These are phyloP conservation scores for Lophotriccus pileatus DNA, from an alignment of 2,797 vertebrate species.

Conservation along the genomic window DNA sequence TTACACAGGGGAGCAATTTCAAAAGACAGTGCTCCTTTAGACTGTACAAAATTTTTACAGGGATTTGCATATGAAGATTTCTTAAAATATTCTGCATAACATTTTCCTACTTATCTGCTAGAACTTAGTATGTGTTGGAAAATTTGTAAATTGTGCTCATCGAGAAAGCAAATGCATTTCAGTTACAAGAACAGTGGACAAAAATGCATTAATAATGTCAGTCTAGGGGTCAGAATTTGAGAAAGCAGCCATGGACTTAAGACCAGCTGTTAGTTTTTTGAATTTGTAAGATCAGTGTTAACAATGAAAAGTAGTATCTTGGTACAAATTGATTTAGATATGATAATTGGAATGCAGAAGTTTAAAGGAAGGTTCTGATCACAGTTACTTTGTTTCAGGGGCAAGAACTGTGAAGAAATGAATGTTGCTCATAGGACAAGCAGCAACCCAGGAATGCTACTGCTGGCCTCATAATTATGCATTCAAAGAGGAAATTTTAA, in stretches of 20 bases:
- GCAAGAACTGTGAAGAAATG: constrained; percentile 56
- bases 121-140: neutral
- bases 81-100: neutral
- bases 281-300: neutral
- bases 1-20: neutral
- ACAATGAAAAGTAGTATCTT: neutral
- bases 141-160: neutral
- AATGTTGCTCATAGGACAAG: constrained; percentile 3
- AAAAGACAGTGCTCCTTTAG: neutral
- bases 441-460: neutral
- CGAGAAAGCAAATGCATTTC: neutral
- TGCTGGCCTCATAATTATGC: neutral
- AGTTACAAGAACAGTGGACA: neutral
- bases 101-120: neutral
- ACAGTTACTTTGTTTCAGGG: constrained; percentile 60
- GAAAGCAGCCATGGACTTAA: neutral
- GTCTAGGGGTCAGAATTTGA: neutral
- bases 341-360: neutral
- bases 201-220: neutral
- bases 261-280: neutral
- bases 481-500: neutral
- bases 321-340: neutral
- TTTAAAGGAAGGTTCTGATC: neutral
- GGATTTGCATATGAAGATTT: neutral
- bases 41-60: neutral